A percentile compares a stretch with the other conserved stretches of the same genome.
These are phyloP conservation scores for Nyctibius grandis DNA, from an alignment of 2,797 vertebrate genomes.

Conservation along the genomic window DNA sequence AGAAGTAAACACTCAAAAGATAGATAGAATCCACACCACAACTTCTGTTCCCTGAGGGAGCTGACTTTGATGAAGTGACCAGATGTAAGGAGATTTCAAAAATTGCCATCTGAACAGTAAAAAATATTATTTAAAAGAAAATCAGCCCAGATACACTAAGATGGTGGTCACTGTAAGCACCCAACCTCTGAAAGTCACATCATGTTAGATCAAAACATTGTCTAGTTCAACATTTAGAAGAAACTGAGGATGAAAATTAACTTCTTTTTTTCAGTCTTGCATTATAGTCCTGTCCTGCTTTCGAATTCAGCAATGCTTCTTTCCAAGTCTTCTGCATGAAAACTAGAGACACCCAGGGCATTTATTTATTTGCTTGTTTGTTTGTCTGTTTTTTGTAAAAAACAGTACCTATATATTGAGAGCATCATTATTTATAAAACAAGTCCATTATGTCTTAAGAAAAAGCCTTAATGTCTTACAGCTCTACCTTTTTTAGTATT, in stretches of 20 bases:
- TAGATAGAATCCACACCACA: background rate
- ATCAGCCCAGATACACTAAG: background rate
- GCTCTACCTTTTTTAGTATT: background rate
- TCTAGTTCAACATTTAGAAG: background rate
- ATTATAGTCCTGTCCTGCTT: background rate
- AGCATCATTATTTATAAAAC: background rate
- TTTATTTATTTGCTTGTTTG: background rate
- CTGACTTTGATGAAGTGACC: background rate
- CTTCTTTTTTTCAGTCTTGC: background rate
- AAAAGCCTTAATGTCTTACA: background rate
- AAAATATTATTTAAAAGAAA: background rate
- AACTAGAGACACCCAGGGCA: background rate
- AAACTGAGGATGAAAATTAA: background rate
- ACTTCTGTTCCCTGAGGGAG: background rate
- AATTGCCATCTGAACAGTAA: background rate
- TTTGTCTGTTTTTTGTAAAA: background rate
- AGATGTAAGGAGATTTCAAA: background rate
- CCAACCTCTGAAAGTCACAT: background rate
- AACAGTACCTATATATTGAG: background rate
- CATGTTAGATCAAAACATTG: background rate
- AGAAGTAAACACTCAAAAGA: background rate
- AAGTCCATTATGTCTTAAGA: background rate
- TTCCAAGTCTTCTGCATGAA: background rate
- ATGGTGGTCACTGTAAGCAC: background rate
- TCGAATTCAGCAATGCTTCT: background rate